phyloP scores from a whole-genome alignment of 2,113 vertebrate genomes.

The Taurulus bubalis region DNA sequence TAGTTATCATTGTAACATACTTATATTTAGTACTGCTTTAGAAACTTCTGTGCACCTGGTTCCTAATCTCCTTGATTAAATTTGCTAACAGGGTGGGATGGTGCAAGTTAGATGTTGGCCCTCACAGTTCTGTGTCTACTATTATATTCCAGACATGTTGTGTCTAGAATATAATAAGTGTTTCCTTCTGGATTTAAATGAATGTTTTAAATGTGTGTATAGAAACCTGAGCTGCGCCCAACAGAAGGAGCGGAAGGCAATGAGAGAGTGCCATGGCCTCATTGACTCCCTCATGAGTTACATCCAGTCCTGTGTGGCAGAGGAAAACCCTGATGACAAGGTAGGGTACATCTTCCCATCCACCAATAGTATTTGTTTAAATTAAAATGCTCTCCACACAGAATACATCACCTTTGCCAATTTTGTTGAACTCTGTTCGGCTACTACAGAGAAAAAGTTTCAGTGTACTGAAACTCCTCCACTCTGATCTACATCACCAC shows the following conservation, averaged over 20 bases:
- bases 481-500: background rate
- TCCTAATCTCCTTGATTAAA: background rate
- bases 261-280: conserved; percentile 87
- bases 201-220: conserved; percentile 13
- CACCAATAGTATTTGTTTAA: background rate
- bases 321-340: conserved; percentile 88
- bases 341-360: conserved; percentile 69
- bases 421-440: background rate
- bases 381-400: background rate
- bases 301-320: conserved; percentile 87
- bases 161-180: background rate
- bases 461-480: background rate
- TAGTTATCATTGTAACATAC: background rate
- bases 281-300: conserved; percentile 91
- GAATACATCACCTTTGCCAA: background rate
- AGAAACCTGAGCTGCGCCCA: conserved; percentile 92
- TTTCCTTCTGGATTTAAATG: background rate
- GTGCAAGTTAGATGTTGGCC: background rate
- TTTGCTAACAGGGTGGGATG: conserved; percentile 4
- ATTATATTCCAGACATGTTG: background rate
- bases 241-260: conserved; percentile 81
- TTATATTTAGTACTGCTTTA: background rate
- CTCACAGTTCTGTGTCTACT: background rate
- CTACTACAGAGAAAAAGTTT: background rate
- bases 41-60: background rate